Base-by-base conservation (phyloP, 2,113 vertebrate species). In the Alethe diademata region DNA sequence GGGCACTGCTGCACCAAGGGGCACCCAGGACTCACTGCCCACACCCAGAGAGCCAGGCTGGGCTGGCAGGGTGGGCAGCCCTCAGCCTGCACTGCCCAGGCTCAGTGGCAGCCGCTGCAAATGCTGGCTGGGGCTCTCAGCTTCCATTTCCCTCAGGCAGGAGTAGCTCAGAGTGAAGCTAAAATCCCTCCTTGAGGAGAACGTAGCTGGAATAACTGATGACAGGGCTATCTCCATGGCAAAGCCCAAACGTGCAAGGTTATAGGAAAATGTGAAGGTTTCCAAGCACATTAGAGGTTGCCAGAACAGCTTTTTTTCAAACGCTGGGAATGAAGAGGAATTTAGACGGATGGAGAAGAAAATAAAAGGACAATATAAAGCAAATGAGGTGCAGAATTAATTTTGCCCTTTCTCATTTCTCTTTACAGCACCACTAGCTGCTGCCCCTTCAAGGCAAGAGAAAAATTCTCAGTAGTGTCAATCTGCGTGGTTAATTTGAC, bases 21-120 rank as follows among this genome's bases (percentile, higher is more conserved):
- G 28, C n/a, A 2, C 28, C 12, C 25, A 5, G 40, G 28, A 6
- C n/a, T n/a, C 24, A 1, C 0, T 53, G n/a, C 43, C 35, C 43
- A 7, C 24, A 11, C 31, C 38, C 35, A 7, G 26, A 33, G 40
- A 31, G 35, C 31, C 36, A 8, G 22, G 5, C 5, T 1, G 78
- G 31, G 28, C 56, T 66, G 69, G 28, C 40, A 10, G 31, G 9
- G 54, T 0, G 54, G 8, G 36, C n/a, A 53, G 20, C 28, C 22
- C 67, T 12, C 54, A 36, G 62, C 3, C 1, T 14, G 48, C 40
- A 2, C 31, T 26, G 54, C 29, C 73, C 29, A 0, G 3, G 26
- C 73, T 14, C 19, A 23, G 18, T 6, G 65, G 29, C 65, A 53
- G 38, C 18, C 48, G 5, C 84, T 73, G 65, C 78, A 35, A 12